Evolutionary conservation across 2,888 invertebrate genomes (phyloP).

Genomic region (Polyploca ridens): DNA sequence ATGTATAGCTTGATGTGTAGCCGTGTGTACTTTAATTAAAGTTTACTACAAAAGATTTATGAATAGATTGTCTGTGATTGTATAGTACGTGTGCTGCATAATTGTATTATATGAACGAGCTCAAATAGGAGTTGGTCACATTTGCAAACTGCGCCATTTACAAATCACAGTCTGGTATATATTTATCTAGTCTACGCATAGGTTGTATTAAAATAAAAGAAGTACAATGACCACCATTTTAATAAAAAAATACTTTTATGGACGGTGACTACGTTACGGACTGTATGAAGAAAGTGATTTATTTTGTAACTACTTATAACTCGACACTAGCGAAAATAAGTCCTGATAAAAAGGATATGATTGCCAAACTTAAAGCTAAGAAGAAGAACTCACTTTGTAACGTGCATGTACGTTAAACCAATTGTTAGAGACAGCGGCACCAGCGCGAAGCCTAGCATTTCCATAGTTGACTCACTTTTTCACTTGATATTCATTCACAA

Average conservation of each 20-base stretch:
- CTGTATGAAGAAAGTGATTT: no score
- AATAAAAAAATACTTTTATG: no score
- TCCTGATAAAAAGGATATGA: no score
- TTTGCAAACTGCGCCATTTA: constrained; percentile 1
- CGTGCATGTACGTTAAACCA: constrained; percentile 64
- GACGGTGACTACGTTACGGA: no score
- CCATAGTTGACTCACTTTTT: constrained; percentile 52
- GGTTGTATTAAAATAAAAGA: no score
- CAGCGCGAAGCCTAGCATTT: constrained; percentile 61
- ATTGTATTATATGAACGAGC: background rate
- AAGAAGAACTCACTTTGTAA: constrained; percentile 62
- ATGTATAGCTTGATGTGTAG: no score
- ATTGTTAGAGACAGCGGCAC: constrained; percentile 68
- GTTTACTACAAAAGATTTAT: background rate
- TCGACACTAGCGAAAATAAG: no score
- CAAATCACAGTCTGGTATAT: background rate
- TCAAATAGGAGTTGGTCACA: constrained; percentile 10
- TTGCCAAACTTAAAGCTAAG: no score
- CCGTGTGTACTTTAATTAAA: no score
- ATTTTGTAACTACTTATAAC: no score
- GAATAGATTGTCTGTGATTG: background rate
- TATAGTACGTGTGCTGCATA: background rate
- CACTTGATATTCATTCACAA: constrained; percentile 9
- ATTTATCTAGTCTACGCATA: no score
- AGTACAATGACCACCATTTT: no score